Evolutionary conservation across 2,113 vertebrate genomes (phyloP), one percentile per base, ranked within the genome.

Genomic region (Nipponia nippon): DNA sequence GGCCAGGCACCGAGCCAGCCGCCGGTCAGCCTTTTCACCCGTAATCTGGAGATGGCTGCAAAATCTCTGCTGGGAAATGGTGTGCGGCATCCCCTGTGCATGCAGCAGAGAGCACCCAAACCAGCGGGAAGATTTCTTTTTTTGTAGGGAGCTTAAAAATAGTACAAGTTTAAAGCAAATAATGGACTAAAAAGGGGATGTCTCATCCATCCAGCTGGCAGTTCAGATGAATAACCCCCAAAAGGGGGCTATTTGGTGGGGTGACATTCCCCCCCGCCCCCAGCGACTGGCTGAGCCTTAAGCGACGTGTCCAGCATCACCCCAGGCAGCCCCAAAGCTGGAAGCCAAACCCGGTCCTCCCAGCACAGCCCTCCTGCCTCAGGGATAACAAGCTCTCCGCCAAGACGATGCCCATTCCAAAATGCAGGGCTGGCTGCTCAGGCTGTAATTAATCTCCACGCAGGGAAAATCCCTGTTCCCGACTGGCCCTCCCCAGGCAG

Each of bases 31-130:
- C 12, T 71, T 63, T 47, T 27, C 52, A 23, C 16, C 65, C 5
- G 0, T n/a, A 16, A 47, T 12, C 8, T 2, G 2, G 72, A 26
- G 20, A 22, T 11, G 0, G 3, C 49, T 16, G 32, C 32, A 30
- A 55, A 78, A 52, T 21, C 62, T 5, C 34, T 0, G 1, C 63
- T 7, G 38, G 63, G 23, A 29, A 40, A 21, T 1, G n/a, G 40
- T 8, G 63, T 7, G 44, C 0, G 7, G 38, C 55, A 40, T 7
- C 40, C 34, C 34, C 47, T 2, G 1, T 5, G 65, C 30, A 1
- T 2, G 30, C 18, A 20, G 55, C 42, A n/a, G 49, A 50, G 65
- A 4, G 1, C 66, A 6, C 30, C 23, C 59, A 11, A 25, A 58
- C 8, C 38, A 15, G 49, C 0, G 0, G 26, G 21, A 53, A 14